Base-by-base conservation (phyloP, 2,888 invertebrate genomes). In the Labia minor region DNA sequence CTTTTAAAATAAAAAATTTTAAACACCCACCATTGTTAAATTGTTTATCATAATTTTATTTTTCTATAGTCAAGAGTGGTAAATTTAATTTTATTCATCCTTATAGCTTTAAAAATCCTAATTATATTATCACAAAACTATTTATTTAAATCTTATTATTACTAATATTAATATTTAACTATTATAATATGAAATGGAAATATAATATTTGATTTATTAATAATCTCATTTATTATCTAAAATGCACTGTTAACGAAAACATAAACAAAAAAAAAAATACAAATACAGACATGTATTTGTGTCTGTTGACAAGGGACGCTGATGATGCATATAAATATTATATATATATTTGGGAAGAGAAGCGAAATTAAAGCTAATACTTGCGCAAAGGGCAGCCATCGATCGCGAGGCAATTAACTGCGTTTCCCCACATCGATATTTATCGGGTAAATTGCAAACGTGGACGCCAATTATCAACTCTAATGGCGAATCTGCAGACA, bases 381-480 rank as follows among this genome's bases (percentile, higher is more conserved):
- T 26, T 26, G 26, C 8, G 26, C 26, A 26, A 14, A 16, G 26
- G 26, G 49, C 49, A 14, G 49, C 2, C n/a, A n/a, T 49, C 49
- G 49, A 49, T 49, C 49, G 49, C 49, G 14, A 14, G 49, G 49
- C 49, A 49, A 49, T 49, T 49, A 49, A 49, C 49, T 49, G 49
- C 49, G 4, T 14, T 49, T 4, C 49, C n/a, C n/a, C 49, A 14
- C 49, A 49, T 49, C 49, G 49, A 49, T 49, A 49, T 49, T 49
- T 49, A 49, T 49, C 49, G 49, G 49, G 49, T 14, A 49, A 49
- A 49, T 49, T 49, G 49, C 49, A 49, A 49, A 49, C 49, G 49
- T 49, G 49, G 49, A 49, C 49, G 49, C 49, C 49, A 49, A 49
- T 49, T 49, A 49, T 49, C 49, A 49, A 14, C 14, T 11, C 49